These are phyloP conservation scores for Musca domestica DNA, from an alignment of 1,140 invertebrate species.

Conservation along the genomic window DNA sequence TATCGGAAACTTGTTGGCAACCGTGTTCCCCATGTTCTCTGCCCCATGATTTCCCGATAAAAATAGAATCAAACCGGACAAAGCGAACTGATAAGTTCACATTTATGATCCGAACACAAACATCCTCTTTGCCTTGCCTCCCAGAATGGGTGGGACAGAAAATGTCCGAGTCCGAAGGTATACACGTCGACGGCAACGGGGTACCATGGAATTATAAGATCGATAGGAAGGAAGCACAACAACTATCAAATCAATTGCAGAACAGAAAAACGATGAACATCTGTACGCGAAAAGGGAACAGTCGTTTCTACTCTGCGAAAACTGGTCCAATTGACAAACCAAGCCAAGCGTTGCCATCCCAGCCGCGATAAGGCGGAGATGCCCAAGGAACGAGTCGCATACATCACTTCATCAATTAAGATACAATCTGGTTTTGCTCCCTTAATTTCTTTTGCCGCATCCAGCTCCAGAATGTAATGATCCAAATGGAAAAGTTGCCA, in stretches of 20 bases:
- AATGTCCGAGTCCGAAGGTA: not conserved
- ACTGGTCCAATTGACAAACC: conserved; percentile 18
- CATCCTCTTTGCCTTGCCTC: not conserved
- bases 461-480: not conserved
- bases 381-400: not conserved
- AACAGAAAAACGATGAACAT: not conserved
- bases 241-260: conserved; percentile 12
- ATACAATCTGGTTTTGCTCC: conserved; percentile 18
- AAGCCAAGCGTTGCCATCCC: not conserved
- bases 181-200: not conserved
- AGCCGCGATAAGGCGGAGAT: not conserved
- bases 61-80: conserved; percentile 13
- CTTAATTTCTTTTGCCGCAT: not conserved
- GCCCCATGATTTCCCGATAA: conserved; percentile 8
- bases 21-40: not conserved
- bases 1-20: conserved; percentile 19
- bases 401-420: conserved; percentile 13
- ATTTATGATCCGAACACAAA: too few relatives aligned
- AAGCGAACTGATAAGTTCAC: not conserved
- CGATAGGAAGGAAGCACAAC: conserved; percentile 19
- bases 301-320: not conserved
- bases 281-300: not conserved
- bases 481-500: not conserved
- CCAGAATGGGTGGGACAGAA: not conserved
- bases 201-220: conserved; percentile 6